These are phyloP conservation scores for Doryteuthis pealeii DNA, from an alignment of 1,140 invertebrate species.

Conservation along the genomic window DNA sequence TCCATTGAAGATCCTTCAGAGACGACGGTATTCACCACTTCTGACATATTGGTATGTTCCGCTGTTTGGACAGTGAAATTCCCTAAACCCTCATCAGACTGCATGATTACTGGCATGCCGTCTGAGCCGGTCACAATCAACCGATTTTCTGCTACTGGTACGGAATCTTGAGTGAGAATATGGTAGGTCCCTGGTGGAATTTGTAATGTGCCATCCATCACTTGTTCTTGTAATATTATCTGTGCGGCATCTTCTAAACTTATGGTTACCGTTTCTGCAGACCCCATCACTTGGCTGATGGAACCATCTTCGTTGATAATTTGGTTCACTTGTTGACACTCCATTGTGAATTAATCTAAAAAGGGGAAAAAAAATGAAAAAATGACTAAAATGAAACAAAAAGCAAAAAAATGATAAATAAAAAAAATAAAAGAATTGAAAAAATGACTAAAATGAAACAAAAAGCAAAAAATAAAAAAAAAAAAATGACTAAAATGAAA, in stretches of 20 bases:
- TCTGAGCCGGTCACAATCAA: slow-evolving; percentile 9
- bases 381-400: too few relatives aligned
- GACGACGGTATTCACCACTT: slow-evolving; percentile 24
- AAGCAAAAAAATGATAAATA: too few relatives aligned
- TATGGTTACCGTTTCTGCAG: slow-evolving; percentile 36
- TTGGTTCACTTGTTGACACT: neutral
- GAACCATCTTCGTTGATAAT: neutral
- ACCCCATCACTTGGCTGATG: neutral
- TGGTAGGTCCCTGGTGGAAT: slow-evolving; percentile 42
- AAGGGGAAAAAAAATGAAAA: neutral
- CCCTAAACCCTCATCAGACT: neutral
- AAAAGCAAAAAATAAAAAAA: too few relatives aligned
- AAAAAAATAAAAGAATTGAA: too few relatives aligned
- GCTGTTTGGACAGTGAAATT: neutral
- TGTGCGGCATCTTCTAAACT: slow-evolving; percentile 44
- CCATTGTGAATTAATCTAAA: neutral
- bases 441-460: too few relatives aligned
- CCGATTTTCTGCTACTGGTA: slow-evolving; percentile 20
- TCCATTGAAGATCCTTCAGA: slow-evolving; percentile 23
- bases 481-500: too few relatives aligned
- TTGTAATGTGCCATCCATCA: slow-evolving; percentile 30
- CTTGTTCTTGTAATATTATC: slow-evolving; percentile 37
- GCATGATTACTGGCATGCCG: neutral
- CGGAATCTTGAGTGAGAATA: slow-evolving; percentile 35
- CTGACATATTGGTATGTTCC: slow-evolving; percentile 16